These are phyloP conservation scores for Knipowitschia caucasica DNA, from an alignment of 2,797 vertebrate species.

Conservation along the genomic window DNA sequence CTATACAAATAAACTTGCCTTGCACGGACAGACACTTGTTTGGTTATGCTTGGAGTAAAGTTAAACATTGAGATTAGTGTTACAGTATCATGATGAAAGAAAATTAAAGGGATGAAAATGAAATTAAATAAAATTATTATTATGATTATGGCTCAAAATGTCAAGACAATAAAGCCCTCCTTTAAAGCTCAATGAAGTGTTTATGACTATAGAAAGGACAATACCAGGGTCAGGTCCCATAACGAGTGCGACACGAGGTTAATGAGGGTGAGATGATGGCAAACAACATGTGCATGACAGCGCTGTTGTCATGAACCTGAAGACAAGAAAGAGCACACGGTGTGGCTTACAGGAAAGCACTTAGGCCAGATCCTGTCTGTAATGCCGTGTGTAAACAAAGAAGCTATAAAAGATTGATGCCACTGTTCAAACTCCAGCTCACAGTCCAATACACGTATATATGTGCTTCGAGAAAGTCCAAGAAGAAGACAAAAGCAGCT, in stretches of 20 bases:
- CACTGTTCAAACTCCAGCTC: constrained; percentile 55
- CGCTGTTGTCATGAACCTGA: constrained; percentile 35
- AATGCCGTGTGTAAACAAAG: constrained; percentile 65
- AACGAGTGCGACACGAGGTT: background rate
- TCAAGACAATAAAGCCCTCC: too few species aligned
- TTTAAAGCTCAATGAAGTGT: background rate
- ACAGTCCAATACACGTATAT: constrained; percentile 26
- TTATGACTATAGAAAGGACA: background rate
- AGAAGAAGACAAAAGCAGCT: constrained; percentile 7
- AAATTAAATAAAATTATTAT: too few species aligned
- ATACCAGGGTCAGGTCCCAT: background rate
- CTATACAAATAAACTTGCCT: too few species aligned
- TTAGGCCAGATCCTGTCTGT: constrained; percentile 57
- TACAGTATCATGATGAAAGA: too few species aligned
- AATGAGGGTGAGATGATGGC: constrained; percentile 11
- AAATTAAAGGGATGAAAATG: too few species aligned
- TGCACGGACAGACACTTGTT: too few species aligned
- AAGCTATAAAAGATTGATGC: constrained; percentile 71
- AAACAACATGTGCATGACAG: background rate
- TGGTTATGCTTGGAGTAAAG: too few species aligned
- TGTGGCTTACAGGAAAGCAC: constrained; percentile 65
- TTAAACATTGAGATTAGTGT: too few species aligned
- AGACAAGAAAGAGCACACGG: constrained; percentile 40
- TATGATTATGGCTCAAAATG: too few species aligned
- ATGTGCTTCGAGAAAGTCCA: constrained; percentile 1